Percentiles rank a stretch among this genome's conserved stretches.
Evolutionary conservation across 2,888 invertebrate species (phyloP).

Genomic region (Drosophila seclusa): DNA sequence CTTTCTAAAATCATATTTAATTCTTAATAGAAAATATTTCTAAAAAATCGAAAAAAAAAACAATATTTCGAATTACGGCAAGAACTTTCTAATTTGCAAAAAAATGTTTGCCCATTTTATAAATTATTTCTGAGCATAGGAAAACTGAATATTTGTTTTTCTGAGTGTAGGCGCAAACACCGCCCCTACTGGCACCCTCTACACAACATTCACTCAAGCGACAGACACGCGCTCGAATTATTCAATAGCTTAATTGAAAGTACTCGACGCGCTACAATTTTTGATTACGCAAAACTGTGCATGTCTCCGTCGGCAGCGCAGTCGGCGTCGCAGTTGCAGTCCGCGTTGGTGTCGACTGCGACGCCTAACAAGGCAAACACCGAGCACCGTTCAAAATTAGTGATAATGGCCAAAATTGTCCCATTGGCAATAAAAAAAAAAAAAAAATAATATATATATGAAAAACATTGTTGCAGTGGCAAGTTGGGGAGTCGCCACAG

Average conservation of each 20-base stretch:
- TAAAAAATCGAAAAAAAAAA: not conserved
- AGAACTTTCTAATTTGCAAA: not conserved
- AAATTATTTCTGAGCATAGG: not conserved
- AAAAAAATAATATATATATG: not conserved
- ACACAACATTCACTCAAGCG: slow-evolving; percentile 60
- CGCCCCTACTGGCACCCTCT: slow-evolving; percentile 6
- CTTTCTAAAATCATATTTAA: not conserved
- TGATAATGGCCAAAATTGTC: slow-evolving; percentile 80
- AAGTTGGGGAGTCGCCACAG: slow-evolving; percentile 25
- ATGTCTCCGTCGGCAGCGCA: slow-evolving; percentile 19
- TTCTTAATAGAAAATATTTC: not conserved
- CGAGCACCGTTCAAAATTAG: slow-evolving; percentile 72
- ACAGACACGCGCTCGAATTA: slow-evolving; percentile 71
- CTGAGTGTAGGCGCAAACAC: not conserved
- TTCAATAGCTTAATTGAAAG: slow-evolving; percentile 81
- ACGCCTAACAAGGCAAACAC: slow-evolving; percentile 69
- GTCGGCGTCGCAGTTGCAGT: slow-evolving; percentile 26
- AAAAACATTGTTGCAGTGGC: slow-evolving; percentile 38
- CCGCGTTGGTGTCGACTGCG: slow-evolving; percentile 27
- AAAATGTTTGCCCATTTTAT: not conserved
- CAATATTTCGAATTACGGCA: not conserved
- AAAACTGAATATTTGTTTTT: not conserved
- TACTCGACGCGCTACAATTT: slow-evolving; percentile 74
- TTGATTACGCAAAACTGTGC: slow-evolving; percentile 74
- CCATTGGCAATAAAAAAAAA: slow-evolving; percentile 63